A percentile compares a stretch with the other conserved stretches of the same genome.
These are phyloP conservation scores for Brachionichthys hirsutus DNA, from an alignment of 2,113 vertebrate genomes.

Conservation along the genomic window DNA sequence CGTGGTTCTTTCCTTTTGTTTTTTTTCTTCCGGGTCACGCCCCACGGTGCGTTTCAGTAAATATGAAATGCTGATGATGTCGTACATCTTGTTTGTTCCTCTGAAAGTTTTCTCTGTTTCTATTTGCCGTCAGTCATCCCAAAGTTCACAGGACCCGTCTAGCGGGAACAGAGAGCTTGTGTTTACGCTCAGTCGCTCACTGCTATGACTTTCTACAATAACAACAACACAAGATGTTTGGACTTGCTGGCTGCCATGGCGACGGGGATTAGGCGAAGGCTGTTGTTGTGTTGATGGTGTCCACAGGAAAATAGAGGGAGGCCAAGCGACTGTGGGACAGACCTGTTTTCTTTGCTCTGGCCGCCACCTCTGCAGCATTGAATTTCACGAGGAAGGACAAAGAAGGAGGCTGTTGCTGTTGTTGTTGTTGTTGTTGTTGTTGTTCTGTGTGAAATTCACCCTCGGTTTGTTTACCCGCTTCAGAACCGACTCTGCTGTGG, in stretches of 20 bases:
- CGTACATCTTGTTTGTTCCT: constrained; percentile 57
- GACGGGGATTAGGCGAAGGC: constrained; percentile 75
- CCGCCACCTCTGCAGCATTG: constrained; percentile 65
- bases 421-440: too few relatives aligned
- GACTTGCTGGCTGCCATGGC: constrained; percentile 79
- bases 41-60: constrained; percentile 13
- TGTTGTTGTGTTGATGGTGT: constrained; percentile 79
- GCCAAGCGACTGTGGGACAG: constrained; percentile 63
- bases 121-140: constrained; percentile 65
- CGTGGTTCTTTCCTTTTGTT: too few relatives aligned
- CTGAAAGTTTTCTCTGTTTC: constrained; percentile 45
- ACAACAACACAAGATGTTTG: constrained; percentile 83
- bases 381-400: constrained; percentile 68
- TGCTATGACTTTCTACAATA: constrained; percentile 81
- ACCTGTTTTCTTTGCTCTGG: constrained; percentile 64
- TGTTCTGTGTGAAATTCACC: constrained; percentile 77
- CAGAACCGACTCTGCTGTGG: constrained; percentile 72
- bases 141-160: constrained; percentile 77
- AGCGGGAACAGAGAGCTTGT: constrained; percentile 74
- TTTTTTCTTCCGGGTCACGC: constrained; percentile 1
- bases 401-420: constrained; percentile 59
- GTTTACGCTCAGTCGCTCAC: constrained; percentile 77
- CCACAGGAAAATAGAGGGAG: constrained; percentile 72
- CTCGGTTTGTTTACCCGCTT: constrained; percentile 78
- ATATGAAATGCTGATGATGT: constrained; percentile 18